phyloP scores from a whole-genome alignment of 2,888 invertebrate genomes.

The Arctia plantaginis region DNA sequence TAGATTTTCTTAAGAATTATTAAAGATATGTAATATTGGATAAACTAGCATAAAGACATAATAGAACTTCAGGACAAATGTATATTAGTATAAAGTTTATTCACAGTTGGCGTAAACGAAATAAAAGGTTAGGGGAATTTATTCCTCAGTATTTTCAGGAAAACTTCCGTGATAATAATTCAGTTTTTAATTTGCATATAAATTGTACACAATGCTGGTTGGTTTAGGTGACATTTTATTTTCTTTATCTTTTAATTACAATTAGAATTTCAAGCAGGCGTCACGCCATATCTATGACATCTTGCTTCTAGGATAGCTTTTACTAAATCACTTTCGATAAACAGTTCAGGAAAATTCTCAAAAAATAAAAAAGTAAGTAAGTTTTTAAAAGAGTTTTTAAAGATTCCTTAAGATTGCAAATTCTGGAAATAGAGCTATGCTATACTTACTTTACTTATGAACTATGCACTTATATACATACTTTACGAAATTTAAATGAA shows the following conservation, averaged over 20 bases:
- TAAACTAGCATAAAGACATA: too few relatives aligned
- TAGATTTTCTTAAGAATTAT: background rate
- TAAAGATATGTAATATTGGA: too few relatives aligned
- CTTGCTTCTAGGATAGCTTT: background rate
- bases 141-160: constrained; percentile 30
- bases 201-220: constrained; percentile 49
- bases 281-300: background rate
- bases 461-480: too few relatives aligned
- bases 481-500: background rate
- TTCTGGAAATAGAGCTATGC: too few relatives aligned
- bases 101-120: background rate
- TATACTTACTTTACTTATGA: too few relatives aligned
- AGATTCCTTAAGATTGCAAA: too few relatives aligned
- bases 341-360: too few relatives aligned
- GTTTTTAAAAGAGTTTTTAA: too few relatives aligned
- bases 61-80: background rate
- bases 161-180: constrained; percentile 45
- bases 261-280: constrained; percentile 27
- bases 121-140: constrained; percentile 9
- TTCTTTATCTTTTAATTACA: constrained; percentile 49
- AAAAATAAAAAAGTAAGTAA: too few relatives aligned
- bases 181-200: constrained; percentile 54
- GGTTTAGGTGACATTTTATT: constrained; percentile 44
- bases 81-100: background rate
- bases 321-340: background rate